Evolutionary conservation across 1,140 invertebrate genomes (phyloP), one percentile per base, ranked within the genome.

Genomic region (Pissodes strobi): DNA sequence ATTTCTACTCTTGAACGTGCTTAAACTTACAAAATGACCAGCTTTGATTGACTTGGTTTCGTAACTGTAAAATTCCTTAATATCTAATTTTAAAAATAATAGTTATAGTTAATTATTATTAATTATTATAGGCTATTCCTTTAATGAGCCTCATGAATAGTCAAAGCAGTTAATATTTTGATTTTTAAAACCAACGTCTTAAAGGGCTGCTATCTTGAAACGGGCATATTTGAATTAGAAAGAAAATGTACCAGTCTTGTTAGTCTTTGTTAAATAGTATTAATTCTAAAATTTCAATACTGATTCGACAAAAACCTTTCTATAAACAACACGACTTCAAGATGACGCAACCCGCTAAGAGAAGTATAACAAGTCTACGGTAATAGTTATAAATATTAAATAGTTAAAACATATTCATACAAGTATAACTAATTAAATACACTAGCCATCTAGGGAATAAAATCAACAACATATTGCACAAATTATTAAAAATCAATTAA

Each of bases 11-110:
- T 73, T 61, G 56, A 53, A 70, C 63, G 67, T 69, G 64, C 72
- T 72, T 68, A 72, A 61, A 73, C 66, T 64, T 64, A 53, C 60
- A 56, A 66, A 65, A 69, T 68, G 69, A 66, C 69, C 71, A 71
- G 67, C 68, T 65, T 64, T 65, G 67, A 71, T 71, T 71, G 69
- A 71, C 69, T 71, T 67, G 39, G 55, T 51, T 52, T 52, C 6
- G 34, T 43, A 52, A 66, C 45, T 27, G 27, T 64, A 60, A 66
- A 61, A 56, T 55, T 46, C 58, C 56, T 55, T 66, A 60, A 66
- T 15, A 22, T 39, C 56, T 64, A 68, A 21, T 46, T 52, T 52
- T 38, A 59, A 60, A 37, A 41, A 43, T 57, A 30, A 57, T 62
- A 62, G 37, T 45, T 22, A 27, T 45, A 37, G 1, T 19, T 46